Evolutionary conservation across 1,140 invertebrate genomes (phyloP).

Genomic region (Drosophila repletoides): DNA sequence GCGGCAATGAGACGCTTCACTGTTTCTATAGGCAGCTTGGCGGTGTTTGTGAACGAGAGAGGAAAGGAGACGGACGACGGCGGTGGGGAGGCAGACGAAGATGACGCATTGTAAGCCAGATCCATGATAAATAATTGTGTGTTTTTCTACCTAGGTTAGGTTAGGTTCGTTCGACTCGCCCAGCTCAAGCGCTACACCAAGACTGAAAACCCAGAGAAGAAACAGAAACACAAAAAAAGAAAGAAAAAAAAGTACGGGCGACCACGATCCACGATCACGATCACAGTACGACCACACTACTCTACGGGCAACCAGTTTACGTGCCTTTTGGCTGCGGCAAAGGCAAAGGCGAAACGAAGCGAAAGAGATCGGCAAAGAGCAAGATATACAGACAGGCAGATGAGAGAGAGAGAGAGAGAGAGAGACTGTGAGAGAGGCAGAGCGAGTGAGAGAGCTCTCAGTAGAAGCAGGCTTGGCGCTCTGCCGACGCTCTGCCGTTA

Average conservation of each 20-base stretch:
- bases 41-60: constrained; percentile 73
- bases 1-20: constrained; percentile 71
- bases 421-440: background rate
- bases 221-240: constrained; percentile 28
- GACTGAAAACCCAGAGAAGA: constrained; percentile 55
- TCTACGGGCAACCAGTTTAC: constrained; percentile 69
- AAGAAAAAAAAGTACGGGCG: constrained; percentile 55
- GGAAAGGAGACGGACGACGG: constrained; percentile 41
- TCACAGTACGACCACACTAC: constrained; percentile 4
- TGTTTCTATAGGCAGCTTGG: constrained; percentile 70
- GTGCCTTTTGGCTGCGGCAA: constrained; percentile 69
- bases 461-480: constrained; percentile 10
- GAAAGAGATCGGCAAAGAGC: constrained; percentile 29
- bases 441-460: constrained; percentile 17
- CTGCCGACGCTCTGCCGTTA: constrained; percentile 25
- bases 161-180: constrained; percentile 49
- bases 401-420: constrained; percentile 5
- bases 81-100: constrained; percentile 47
- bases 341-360: constrained; percentile 54
- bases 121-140: constrained; percentile 42
- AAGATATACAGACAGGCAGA: background rate
- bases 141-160: background rate
- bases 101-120: constrained; percentile 68
- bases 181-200: constrained; percentile 66
- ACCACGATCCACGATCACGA: constrained; percentile 29